phyloP scores from a whole-genome alignment of 53 echinoderm and acorn worm species.

The Holothuria leucospilota region DNA sequence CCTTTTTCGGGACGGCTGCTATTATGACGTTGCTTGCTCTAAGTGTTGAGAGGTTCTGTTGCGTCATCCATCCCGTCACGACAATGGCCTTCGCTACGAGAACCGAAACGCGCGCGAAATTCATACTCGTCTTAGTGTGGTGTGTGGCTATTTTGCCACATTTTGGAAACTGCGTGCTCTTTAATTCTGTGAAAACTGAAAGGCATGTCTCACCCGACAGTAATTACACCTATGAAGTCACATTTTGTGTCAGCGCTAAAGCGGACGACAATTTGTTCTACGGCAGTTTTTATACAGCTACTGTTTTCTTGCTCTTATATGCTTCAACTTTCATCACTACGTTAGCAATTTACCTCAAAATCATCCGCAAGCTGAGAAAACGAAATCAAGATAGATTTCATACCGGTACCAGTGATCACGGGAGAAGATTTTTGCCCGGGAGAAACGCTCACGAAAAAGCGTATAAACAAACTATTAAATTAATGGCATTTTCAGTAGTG shows the following conservation, averaged over 20 bases:
- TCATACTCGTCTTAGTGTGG: conserved; percentile 82
- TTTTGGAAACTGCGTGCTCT: conserved; percentile 80
- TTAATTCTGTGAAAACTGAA: conserved; percentile 58
- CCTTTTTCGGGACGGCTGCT: conserved; percentile 86
- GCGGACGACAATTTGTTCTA: conserved; percentile 68
- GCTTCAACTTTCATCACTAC: conserved; percentile 78
- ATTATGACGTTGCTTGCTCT: conserved; percentile 89
- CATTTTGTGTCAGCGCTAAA: conserved; percentile 73
- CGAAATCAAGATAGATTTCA: conserved; percentile 30
- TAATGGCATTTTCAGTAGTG: conserved; percentile 74
- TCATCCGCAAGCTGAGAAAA: conserved; percentile 63
- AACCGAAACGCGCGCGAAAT: conserved; percentile 72
- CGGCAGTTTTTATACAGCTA: conserved; percentile 77
- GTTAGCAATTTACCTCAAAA: conserved; percentile 74
- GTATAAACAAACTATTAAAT: conserved; percentile 62
- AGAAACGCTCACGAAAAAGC: conserved; percentile 50
- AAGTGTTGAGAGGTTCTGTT: conserved; percentile 85
- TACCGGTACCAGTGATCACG: not conserved
- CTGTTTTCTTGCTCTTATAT: conserved; percentile 81
- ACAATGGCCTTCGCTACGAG: conserved; percentile 69
- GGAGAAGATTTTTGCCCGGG: not conserved
- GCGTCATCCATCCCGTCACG: conserved; percentile 81
- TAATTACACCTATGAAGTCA: conserved; percentile 58
- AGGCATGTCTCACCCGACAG: conserved; percentile 44
- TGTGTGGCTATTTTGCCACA: conserved; percentile 73